Evolutionary conservation across 2,888 invertebrate genomes (phyloP).

Genomic region (Eristalis intricaria): DNA sequence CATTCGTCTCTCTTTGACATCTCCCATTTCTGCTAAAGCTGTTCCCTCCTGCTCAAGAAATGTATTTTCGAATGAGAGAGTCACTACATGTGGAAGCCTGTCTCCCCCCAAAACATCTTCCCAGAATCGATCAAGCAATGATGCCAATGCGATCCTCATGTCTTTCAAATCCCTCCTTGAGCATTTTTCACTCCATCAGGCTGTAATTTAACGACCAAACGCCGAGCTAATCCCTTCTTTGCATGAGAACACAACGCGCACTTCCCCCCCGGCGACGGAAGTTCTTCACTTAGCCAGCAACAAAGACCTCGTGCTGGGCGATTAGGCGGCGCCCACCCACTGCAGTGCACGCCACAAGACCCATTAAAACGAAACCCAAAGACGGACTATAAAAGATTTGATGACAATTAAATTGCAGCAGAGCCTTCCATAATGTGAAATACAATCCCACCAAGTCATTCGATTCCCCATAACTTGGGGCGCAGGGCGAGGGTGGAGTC

Average conservation of each 20-base stretch:
- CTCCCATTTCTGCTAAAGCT: no score
- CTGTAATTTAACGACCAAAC: not conserved
- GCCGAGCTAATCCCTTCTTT: not conserved
- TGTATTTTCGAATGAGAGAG: no score
- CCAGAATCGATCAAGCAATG: not conserved
- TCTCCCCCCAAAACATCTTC: no score
- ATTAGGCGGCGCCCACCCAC: not conserved
- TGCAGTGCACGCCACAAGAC: not conserved
- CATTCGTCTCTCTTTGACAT: no score
- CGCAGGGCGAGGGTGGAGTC: not conserved
- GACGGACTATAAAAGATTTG: conserved; percentile 34
- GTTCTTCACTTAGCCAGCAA: not conserved
- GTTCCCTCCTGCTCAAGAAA: no score
- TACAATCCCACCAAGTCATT: not conserved
- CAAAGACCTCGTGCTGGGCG: not conserved
- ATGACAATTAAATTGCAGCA: conserved; percentile 32
- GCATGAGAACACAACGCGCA: not conserved
- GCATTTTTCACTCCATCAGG: not conserved
- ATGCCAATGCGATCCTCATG: not conserved
- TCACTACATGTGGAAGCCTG: no score
- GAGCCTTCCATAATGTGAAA: conserved; percentile 11
- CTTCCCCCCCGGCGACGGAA: not conserved
- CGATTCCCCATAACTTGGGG: no score
- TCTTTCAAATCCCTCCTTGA: not conserved
- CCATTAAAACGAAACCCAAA: conserved; percentile 2